These are phyloP conservation scores for Pammene fasciana DNA, from an alignment of 2,888 invertebrate genomes.

Conservation along the genomic window DNA sequence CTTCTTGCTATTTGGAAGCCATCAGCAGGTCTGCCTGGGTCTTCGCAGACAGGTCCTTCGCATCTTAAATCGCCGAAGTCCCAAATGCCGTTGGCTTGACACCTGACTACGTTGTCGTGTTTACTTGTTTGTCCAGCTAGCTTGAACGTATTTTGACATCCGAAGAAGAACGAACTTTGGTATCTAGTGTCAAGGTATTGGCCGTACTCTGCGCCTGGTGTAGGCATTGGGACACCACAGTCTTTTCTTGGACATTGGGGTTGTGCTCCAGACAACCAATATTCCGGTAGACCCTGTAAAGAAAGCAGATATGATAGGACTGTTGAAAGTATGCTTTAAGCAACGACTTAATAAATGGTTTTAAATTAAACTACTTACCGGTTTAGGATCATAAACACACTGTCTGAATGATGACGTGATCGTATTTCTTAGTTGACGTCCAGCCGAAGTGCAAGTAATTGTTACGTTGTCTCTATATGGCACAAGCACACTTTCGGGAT, in stretches of 20 bases:
- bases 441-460: constrained; percentile 89
- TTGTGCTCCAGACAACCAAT: constrained; percentile 93
- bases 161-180: constrained; percentile 97
- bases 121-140: constrained; percentile 95
- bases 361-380: constrained; percentile 69
- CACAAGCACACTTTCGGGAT: constrained; percentile 92
- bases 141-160: constrained; percentile 97
- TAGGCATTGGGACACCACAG: constrained; percentile 95
- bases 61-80: constrained; percentile 98
- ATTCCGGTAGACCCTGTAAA: constrained; percentile 90
- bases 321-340: not conserved
- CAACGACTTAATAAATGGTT: no score
- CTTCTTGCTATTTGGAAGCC: constrained; percentile 93
- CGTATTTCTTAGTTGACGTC: constrained; percentile 90
- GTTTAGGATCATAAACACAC: constrained; percentile 97
- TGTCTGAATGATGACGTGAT: constrained; percentile 94
- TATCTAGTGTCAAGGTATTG: constrained; percentile 93
- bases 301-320: constrained; percentile 13
- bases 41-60: constrained; percentile 98
- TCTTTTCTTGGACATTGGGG: constrained; percentile 95
- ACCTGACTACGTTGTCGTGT: constrained; percentile 95
- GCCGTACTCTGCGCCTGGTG: constrained; percentile 97
- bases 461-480: constrained; percentile 96
- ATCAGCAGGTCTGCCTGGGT: constrained; percentile 97
- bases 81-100: constrained; percentile 97